Evolutionary conservation across 2,888 invertebrate genomes (phyloP).

Genomic region (Dicycla oo): DNA sequence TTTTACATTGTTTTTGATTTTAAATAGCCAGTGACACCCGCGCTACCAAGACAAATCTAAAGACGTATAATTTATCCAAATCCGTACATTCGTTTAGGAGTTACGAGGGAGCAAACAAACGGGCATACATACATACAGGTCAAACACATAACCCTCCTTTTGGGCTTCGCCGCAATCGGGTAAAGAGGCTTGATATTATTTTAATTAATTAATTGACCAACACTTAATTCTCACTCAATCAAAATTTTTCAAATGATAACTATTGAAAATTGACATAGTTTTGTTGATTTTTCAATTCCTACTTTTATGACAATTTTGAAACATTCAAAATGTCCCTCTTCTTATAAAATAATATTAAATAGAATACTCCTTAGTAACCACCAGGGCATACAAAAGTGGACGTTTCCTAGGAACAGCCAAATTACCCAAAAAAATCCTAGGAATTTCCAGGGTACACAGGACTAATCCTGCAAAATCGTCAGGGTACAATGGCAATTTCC

Average conservation of each 20-base stretch:
- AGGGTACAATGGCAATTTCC: neutral
- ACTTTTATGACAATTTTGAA: neutral
- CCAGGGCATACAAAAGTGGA: no score
- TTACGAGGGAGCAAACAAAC: no score
- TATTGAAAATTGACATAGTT: conserved; percentile 2
- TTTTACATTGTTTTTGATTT: no score
- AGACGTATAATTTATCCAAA: no score
- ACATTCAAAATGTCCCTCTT: neutral
- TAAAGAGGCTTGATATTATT: neutral
- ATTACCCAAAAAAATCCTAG: neutral
- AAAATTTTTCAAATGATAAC: neutral
- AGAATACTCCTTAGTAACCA: neutral
- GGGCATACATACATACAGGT: no score
- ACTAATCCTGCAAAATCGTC: neutral
- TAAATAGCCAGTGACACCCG: no score
- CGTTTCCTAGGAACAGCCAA: neutral
- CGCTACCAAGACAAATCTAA: no score
- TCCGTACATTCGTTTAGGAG: no score
- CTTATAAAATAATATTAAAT: neutral
- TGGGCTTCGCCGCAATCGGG: no score
- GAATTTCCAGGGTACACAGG: neutral
- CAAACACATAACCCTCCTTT: no score
- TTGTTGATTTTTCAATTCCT: neutral
- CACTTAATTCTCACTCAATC: conserved; percentile 4
- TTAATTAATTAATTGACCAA: conserved; percentile 12